Percentiles rank a stretch among this genome's conserved stretches.
phyloP scores from a whole-genome alignment of 2,113 vertebrate genomes.

The Lasiurus cinereus region DNA sequence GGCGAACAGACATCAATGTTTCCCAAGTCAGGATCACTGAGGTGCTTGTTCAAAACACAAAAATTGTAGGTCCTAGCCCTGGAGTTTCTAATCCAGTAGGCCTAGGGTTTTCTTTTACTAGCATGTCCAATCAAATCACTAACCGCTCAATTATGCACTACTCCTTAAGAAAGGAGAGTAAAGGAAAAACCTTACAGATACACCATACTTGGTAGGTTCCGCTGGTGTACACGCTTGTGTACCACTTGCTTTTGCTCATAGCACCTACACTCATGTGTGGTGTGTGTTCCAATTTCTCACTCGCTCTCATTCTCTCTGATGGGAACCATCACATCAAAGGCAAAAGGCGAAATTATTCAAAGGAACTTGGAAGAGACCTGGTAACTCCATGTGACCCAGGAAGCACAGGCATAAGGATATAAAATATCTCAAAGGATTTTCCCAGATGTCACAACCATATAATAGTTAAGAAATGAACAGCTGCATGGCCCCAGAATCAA shows the following conservation, averaged over 20 bases:
- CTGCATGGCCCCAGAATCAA: conserved; percentile 64
- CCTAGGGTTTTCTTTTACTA: background rate
- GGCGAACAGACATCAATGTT: background rate
- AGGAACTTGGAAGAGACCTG: conserved; percentile 73
- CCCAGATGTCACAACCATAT: conserved; percentile 69
- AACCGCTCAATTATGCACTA: background rate
- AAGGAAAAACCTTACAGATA: background rate
- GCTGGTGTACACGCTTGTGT: background rate
- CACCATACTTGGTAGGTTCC: background rate
- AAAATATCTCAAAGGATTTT: conserved; percentile 76
- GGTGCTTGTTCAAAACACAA: conserved; percentile 33
- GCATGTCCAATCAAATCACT: conserved; percentile 42
- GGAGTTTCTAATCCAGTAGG: conserved; percentile 38
- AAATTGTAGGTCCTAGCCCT: background rate
- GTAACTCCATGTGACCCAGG: conserved; percentile 67
- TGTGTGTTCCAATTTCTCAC: background rate
- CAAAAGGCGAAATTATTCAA: conserved; percentile 52
- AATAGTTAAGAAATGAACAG: conserved; percentile 74
- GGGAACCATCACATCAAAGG: conserved; percentile 65
- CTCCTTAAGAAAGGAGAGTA: conserved; percentile 31
- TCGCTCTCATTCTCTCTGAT: background rate
- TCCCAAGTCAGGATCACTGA: conserved; percentile 53
- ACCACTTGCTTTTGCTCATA: background rate
- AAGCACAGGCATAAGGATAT: conserved; percentile 68
- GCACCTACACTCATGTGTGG: background rate